These are phyloP conservation scores for Himalopsyche tibetana DNA, from an alignment of 2,888 invertebrate genomes.

Conservation along the genomic window DNA sequence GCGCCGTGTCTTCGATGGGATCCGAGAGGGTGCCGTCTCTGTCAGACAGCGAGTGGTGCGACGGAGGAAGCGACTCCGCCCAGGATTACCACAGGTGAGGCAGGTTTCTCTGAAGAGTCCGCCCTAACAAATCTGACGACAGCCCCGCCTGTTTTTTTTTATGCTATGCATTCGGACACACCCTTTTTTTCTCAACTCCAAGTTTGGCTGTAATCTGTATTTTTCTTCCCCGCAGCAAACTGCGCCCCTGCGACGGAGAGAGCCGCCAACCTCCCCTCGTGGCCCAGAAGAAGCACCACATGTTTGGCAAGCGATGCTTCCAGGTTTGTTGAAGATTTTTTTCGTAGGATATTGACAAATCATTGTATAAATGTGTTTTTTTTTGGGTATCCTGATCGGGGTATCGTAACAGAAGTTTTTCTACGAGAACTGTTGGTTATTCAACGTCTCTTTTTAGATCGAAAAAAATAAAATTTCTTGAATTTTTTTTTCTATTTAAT, in stretches of 20 bases:
- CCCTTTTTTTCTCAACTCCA: too few species aligned
- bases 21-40: constrained; percentile 92
- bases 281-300: constrained; percentile 93
- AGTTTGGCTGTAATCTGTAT: neutral
- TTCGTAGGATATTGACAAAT: too few species aligned
- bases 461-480: too few species aligned
- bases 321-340: constrained; percentile 75
- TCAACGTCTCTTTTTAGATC: too few species aligned
- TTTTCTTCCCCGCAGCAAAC: constrained; percentile 57
- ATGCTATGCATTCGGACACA: too few species aligned
- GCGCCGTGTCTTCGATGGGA: constrained; percentile 95
- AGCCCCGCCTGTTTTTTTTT: too few species aligned
- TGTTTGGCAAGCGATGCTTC: constrained; percentile 92
- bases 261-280: constrained; percentile 79
- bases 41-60: constrained; percentile 94
- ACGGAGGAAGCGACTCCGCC: constrained; percentile 89
- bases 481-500: too few species aligned
- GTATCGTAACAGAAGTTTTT: too few species aligned
- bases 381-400: too few species aligned
- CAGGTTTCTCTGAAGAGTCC: neutral
- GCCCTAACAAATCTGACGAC: too few species aligned
- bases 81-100: constrained; percentile 84
- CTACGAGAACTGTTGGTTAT: too few species aligned
- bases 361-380: too few species aligned
- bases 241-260: constrained; percentile 69